These are phyloP conservation scores for Tryphoninae sp. DNA, from an alignment of 2,888 invertebrate genomes.

Conservation along the genomic window DNA sequence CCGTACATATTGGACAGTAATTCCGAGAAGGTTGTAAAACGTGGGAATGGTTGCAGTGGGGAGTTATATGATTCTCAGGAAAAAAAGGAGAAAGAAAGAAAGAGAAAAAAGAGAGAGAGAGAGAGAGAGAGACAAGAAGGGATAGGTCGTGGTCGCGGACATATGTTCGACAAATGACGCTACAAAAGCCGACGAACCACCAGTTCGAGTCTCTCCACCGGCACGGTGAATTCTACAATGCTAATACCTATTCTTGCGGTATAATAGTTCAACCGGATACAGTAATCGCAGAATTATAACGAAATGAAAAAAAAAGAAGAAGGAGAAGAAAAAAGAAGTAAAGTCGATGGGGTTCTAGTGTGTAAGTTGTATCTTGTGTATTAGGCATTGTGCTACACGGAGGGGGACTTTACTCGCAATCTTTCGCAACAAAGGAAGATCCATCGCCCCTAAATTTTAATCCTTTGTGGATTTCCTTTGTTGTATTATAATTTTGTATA, in stretches of 20 bases:
- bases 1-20: constrained; percentile 19
- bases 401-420: constrained; percentile 4
- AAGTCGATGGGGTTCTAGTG: constrained; percentile 37
- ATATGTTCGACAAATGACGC: constrained; percentile 55
- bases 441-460: constrained; percentile 11
- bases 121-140: constrained; percentile 8
- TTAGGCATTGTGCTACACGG: not conserved
- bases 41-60: constrained; percentile 38
- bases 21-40: constrained; percentile 14
- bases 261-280: constrained; percentile 49
- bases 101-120: constrained; percentile 9
- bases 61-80: constrained; percentile 15
- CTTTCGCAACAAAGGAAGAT: constrained; percentile 37
- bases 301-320: constrained; percentile 43
- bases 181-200: constrained; percentile 33
- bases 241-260: not conserved
- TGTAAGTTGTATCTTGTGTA: constrained; percentile 17
- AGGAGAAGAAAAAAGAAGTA: constrained; percentile 28
- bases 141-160: constrained; percentile 58
- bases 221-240: constrained; percentile 17
- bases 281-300: constrained; percentile 56
- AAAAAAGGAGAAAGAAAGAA: constrained; percentile 15
- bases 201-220: constrained; percentile 2
- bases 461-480: not conserved
- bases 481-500: not conserved